Base-by-base conservation (phyloP, 2,113 vertebrate genomes). In the Bagarius yarrelli region DNA sequence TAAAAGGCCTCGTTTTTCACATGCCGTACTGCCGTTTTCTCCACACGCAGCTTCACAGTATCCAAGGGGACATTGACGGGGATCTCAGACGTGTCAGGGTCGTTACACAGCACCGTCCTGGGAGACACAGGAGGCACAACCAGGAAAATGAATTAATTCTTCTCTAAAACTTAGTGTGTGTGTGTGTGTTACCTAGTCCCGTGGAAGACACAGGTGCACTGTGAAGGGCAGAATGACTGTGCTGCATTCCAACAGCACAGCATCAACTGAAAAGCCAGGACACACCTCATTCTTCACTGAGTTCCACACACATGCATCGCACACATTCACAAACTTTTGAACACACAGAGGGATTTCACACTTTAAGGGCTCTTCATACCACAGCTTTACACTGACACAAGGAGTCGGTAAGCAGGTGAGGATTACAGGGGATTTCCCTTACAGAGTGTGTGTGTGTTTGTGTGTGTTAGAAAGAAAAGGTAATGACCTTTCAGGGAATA, bases 1-100 rank as follows among this genome's bases (percentile, higher is more conserved):
- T 99, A 99, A 89, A 99, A 99, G 75, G 96, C 96, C 89, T 99
- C 96, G 0, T 93, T 93, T 0, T 95, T 95, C 63, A 99, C 91
- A 34, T 89, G 91, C 16, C 91, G 92, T 55, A 96, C 88, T 2
- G 90, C 94, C 0, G 98, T 98, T 90, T 96, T 99, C 93, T 99
- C 98, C 82, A 99, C 90, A 0, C 95, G 95, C 44, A 99, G 95
- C 84, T 98, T 98, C 55, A 93, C 85, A 0, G 96, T 96, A 77
- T 98, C 97, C 89, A 96, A 90, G 0, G 98, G 98, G 76, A 99
- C 88, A 44, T 97, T 98, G 11, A 93, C 89, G 0, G 98, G 98
- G 53, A 99, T 91, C 70, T 97, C 95, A 0, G 94, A 94, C 95
- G 97, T 98, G 87, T 99, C 97, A 32, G 94, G 95, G 84, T 99